A percentile compares a stretch with the other conserved stretches of the same genome.
Evolutionary conservation across 2,888 invertebrate species (phyloP).

Genomic region (Calameuta pallipes): DNA sequence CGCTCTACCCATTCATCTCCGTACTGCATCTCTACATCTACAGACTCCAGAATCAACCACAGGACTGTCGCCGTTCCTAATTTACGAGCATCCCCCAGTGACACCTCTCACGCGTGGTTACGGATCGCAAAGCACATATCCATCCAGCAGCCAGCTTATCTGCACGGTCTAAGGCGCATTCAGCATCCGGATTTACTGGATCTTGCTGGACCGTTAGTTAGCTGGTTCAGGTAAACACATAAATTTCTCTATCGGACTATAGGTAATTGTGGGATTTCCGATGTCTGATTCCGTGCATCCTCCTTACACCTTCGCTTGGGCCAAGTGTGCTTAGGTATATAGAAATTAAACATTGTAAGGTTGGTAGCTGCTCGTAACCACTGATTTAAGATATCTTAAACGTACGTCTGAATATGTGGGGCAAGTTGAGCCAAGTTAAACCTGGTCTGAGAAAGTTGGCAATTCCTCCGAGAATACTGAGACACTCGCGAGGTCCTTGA

Average conservation of each 20-base stretch:
- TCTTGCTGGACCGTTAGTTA: slow-evolving; percentile 56
- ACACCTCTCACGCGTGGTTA: slow-evolving; percentile 36
- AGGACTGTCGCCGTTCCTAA: slow-evolving; percentile 10
- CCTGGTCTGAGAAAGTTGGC: no score
- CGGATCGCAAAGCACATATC: slow-evolving; percentile 58
- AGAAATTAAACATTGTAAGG: not conserved
- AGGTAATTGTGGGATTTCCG: slow-evolving; percentile 63
- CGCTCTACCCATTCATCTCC: no score
- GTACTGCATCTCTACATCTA: no score
- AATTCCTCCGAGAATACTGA: no score
- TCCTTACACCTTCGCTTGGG: not conserved
- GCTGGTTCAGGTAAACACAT: slow-evolving; percentile 51
- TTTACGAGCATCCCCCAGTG: slow-evolving; percentile 38
- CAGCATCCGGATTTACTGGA: slow-evolving; percentile 47
- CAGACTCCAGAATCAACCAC: no score
- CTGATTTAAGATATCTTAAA: no score
- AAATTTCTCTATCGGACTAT: slow-evolving; percentile 66
- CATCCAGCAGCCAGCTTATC: slow-evolving; percentile 49
- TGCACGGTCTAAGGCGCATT: slow-evolving; percentile 54
- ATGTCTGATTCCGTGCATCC: slow-evolving; percentile 30
- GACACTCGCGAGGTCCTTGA: no score
- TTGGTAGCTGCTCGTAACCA: no score
- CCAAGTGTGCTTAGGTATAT: not conserved
- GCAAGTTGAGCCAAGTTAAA: no score
- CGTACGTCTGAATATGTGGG: no score